Conservation (phyloP, 1,140 invertebrate genomes). For the Drosophila nasuta region DNA sequence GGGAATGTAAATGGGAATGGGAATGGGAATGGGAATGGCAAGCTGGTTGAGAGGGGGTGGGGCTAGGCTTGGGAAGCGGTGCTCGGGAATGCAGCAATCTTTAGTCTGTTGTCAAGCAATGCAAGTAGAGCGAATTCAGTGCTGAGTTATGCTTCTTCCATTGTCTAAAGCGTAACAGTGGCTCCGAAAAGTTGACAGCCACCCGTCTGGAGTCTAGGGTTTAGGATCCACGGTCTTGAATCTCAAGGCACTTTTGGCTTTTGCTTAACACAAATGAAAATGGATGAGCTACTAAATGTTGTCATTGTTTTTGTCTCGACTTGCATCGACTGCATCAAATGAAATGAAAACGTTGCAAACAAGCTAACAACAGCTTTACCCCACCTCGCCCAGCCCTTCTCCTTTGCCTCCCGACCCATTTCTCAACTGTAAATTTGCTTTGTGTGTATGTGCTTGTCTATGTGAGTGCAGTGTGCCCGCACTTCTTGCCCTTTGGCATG, state of each 20-base stretch:
- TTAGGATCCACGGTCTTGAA: too few species aligned
- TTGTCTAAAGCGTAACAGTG: conserved; percentile 46
- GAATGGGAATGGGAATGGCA: not conserved
- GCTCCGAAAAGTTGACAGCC: conserved; percentile 16
- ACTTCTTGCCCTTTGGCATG: conserved; percentile 2
- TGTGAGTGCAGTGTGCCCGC: conserved; percentile 30
- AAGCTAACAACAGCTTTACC: conserved; percentile 58
- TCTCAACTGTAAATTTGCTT: conserved; percentile 57
- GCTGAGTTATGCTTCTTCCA: conserved; percentile 69
- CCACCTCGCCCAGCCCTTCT: too few species aligned
- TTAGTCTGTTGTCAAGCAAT: conserved; percentile 61
- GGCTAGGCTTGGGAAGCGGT: not conserved
- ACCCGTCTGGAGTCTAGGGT: not conserved
- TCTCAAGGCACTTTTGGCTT: conserved; percentile 57
- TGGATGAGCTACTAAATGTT: conserved; percentile 82
- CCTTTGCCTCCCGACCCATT: conserved; percentile 18
- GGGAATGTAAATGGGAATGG: not conserved
- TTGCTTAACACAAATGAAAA: conserved; percentile 82
- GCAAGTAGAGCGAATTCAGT: conserved; percentile 39
- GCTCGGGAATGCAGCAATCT: conserved; percentile 22
- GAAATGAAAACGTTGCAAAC: conserved; percentile 76
- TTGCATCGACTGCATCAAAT: conserved; percentile 64
- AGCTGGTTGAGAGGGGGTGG: too few species aligned
- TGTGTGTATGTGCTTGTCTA: conserved; percentile 20
- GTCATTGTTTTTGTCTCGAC: conserved; percentile 50